Base-by-base conservation (phyloP, 2,888 invertebrate genomes). In the Heteromurus nitidus region DNA sequence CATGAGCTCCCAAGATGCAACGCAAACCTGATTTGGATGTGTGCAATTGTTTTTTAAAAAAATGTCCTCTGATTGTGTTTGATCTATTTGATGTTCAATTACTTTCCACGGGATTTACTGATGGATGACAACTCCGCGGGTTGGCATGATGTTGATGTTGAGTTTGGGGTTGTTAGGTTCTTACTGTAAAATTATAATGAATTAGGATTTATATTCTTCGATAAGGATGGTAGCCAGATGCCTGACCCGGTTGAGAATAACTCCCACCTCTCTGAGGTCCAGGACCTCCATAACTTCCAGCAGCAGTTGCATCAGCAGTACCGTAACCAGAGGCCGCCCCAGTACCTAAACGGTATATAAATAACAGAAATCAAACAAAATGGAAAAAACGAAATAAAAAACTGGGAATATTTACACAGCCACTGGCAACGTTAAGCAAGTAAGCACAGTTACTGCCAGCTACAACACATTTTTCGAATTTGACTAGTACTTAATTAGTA, bases 221-320 rank as follows among this genome's bases (percentile, higher is more conserved):
- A 88, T 91, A 91, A 69, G 91, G 91, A 88, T 91, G 91, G 88
- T 90, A 91, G 87, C 90, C 90, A 83, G 89, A 89, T 83, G 90
- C 89, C 85, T 86, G 86, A 62, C 87, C 85, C 80, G 90, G 88
- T 80, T 88, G 88, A 65, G 87, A 87, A 88, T 89, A 89, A 87
- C 87, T 88, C 88, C 90, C 90, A 83, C 90, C 90, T 82, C 91
- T 89, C 88, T 90, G 90, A 77, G 91, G 91, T 88, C 91, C 91
- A 75, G 90, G 90, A 62, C 88, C 89, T 58, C 88, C 87, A 85
- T 88, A 87, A 86, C 86, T 87, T 84, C 86, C 86, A 75, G 86
- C 87, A 73, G 82, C 84, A 62, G 85, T 82, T 70, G 84, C 88
- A 55, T 86, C 85, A 81, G 85, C 85, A 80, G 84, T 84, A 68